Percentiles rank a stretch among this genome's conserved stretches.
These are phyloP conservation scores for Channa argus DNA, from an alignment of 2,113 vertebrate species.

Conservation along the genomic window DNA sequence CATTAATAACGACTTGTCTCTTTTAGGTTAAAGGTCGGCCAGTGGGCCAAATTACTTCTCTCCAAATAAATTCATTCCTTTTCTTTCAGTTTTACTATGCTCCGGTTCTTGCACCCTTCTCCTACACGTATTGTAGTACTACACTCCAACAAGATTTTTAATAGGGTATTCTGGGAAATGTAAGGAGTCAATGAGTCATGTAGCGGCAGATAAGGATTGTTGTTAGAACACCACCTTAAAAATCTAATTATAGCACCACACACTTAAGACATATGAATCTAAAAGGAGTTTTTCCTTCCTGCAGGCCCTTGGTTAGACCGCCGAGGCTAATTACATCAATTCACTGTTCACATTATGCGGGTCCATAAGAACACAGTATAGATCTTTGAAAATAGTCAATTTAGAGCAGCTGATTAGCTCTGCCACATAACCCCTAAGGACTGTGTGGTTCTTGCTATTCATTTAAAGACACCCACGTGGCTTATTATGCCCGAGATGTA, in stretches of 20 bases:
- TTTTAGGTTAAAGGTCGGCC: neutral
- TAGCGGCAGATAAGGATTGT: neutral
- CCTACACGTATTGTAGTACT: no score
- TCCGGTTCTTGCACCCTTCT: neutral
- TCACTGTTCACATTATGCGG: slow-evolving; percentile 10
- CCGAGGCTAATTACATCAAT: slow-evolving; percentile 34
- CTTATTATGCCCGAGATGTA: slow-evolving; percentile 58
- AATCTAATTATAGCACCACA: neutral
- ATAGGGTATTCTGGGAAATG: slow-evolving; percentile 9
- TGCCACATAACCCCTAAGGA: slow-evolving; percentile 52
- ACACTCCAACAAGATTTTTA: neutral
- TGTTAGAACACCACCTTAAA: neutral
- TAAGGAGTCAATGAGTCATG: neutral
- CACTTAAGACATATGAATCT: neutral
- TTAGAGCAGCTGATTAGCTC: slow-evolving; percentile 61
- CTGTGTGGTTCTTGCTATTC: slow-evolving; percentile 66
- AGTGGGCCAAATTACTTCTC: neutral
- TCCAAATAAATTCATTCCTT: neutral
- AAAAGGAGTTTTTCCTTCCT: neutral
- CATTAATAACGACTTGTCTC: neutral
- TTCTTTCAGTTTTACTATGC: neutral
- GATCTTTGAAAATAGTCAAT: slow-evolving; percentile 53
- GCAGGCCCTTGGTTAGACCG: slow-evolving; percentile 3
- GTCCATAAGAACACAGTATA: slow-evolving; percentile 5
- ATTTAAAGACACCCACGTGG: slow-evolving; percentile 69